Percentiles rank a stretch among this genome's conserved stretches.
These are phyloP conservation scores for Zosterops hypoxanthus DNA, from an alignment of 2,113 vertebrate genomes.

Conservation along the genomic window DNA sequence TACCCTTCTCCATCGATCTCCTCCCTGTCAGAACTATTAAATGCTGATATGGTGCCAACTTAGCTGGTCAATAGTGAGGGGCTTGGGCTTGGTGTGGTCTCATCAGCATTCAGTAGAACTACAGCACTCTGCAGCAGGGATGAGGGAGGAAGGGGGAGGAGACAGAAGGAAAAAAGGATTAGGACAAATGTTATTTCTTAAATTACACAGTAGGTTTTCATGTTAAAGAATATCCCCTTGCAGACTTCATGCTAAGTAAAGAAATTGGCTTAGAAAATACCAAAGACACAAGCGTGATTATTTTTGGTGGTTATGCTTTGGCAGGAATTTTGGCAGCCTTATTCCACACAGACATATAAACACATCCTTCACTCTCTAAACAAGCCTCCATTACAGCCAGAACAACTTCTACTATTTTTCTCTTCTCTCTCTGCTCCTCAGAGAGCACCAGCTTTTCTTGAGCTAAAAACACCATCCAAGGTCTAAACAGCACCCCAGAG, in stretches of 20 bases:
- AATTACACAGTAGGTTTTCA: background rate
- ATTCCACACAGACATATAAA: background rate
- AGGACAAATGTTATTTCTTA: slow-evolving; percentile 17
- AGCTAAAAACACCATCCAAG: background rate
- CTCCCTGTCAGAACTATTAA: background rate
- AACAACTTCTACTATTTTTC: background rate
- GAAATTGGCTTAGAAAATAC: background rate
- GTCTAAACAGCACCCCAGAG: background rate
- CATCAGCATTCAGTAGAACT: slow-evolving; percentile 5
- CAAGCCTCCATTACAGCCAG: background rate
- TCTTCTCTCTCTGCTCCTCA: background rate
- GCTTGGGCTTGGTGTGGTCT: background rate
- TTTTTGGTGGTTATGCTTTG: background rate
- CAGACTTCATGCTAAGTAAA: background rate
- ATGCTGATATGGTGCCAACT: background rate
- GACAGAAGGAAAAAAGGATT: background rate
- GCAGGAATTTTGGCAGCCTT: background rate
- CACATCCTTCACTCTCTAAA: background rate
- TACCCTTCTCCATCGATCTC: background rate
- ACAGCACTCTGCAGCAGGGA: background rate
- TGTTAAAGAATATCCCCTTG: background rate
- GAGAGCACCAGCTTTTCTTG: background rate
- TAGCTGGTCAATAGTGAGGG: background rate
- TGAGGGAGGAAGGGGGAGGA: background rate
- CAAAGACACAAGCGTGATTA: background rate